Conservation (phyloP, 92 coral and sea anemone species). For the Epizoanthus ramosus region DNA sequence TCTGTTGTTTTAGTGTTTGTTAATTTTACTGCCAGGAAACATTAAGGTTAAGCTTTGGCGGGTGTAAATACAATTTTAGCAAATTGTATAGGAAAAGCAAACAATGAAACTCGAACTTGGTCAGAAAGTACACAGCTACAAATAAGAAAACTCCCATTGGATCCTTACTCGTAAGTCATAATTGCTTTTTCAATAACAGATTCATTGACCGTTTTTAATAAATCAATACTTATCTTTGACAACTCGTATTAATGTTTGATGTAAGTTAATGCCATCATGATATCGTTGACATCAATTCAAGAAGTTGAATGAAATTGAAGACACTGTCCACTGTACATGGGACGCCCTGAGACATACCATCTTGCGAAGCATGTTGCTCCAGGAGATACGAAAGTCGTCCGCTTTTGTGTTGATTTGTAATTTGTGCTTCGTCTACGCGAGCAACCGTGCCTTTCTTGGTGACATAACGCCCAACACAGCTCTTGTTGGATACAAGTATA, state of each 20-base stretch:
- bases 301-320: background rate
- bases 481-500: background rate
- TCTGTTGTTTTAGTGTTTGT: background rate
- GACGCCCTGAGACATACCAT: background rate
- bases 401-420: background rate
- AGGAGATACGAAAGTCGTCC: background rate
- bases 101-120: background rate
- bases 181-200: background rate
- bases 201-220: background rate
- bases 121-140: conserved; percentile 1
- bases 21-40: conserved; percentile 19
- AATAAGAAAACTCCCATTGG: background rate
- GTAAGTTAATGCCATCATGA: background rate
- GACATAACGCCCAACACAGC: conserved; percentile 1
- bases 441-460: conserved; percentile 19
- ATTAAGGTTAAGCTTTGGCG: background rate
- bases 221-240: conserved; percentile 11
- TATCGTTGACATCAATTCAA: conserved; percentile 1
- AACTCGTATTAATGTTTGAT: background rate
- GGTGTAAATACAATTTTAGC: conserved; percentile 11
- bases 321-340: background rate
- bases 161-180: no score
- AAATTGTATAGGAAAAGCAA: background rate
- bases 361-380: background rate
- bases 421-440: background rate